phyloP scores from a whole-genome alignment of 35 echinoderm and acorn worm genomes.

The Antedon bifida region DNA sequence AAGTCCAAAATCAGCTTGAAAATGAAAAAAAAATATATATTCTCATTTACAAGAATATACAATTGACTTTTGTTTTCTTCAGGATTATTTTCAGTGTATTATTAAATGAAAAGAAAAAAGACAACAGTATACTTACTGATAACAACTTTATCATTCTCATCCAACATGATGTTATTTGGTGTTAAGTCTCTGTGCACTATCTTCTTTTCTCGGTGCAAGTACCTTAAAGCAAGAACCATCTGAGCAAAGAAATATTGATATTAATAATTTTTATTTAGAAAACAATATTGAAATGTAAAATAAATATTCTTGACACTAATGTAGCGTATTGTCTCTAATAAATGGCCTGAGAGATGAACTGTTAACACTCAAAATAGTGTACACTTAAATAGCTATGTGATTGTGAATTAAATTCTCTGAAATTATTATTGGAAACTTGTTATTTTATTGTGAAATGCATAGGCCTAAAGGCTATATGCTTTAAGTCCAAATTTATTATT shows the following conservation, averaged over 20 bases:
- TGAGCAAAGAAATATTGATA: conserved; percentile 2
- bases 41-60: no score
- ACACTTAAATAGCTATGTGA: no score
- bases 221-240: conserved; percentile 81
- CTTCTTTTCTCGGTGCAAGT: conserved; percentile 88
- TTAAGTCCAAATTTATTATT: no score
- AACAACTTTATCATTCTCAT: conserved; percentile 89
- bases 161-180: conserved; percentile 97
- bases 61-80: no score
- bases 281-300: neutral
- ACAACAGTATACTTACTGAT: conserved; percentile 79
- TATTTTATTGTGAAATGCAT: no score
- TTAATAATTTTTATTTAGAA: no score
- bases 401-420: no score
- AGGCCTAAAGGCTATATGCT: no score
- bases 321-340: neutral
- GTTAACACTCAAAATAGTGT: no score
- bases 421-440: no score
- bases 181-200: conserved; percentile 92
- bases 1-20: conserved; percentile 97
- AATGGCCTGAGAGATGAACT: neutral
- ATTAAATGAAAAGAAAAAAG: no score
- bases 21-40: conserved; percentile 20
- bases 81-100: no score
- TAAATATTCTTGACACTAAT: neutral